Base-by-base conservation (phyloP, 2,113 vertebrate species). In the Parus major region DNA sequence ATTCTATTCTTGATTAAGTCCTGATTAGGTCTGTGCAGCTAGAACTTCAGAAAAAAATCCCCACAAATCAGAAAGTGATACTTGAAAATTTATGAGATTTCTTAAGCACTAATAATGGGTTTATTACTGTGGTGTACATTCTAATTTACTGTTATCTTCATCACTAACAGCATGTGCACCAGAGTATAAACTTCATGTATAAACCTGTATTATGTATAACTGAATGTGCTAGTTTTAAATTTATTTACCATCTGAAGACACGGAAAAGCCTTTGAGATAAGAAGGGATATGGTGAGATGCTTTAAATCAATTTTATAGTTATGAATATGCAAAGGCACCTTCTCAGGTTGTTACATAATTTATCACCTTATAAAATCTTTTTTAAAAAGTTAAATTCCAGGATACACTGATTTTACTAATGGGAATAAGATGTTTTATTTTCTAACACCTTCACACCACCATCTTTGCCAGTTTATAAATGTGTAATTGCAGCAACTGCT, bases 291-390 rank as follows among this genome's bases (percentile, higher is more conserved):
- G 23, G 31, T 35, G n/a, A 89, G 53, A 85, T 56, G 53, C 19
- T 92, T 73, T 44, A 89, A 93, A 70, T 29, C 49, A 79, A 44
- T 79, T 82, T 80, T 47, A 55, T 35, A 52, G 47, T 81, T 66
- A 93, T 71, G 56, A 91, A 86, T 92, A 94, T 49, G 44, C 35
- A 89, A 84, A 87, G 91, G 31, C 49, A 91, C 39, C 24, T 55
- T 85, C 77, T 65, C 36, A 49, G 59, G 36, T 72, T 80, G 68
- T 68, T 75, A 59, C 0, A 0, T 57, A 86, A 94, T 91, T 89
- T 84, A 94, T 53, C 56, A 71, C 17, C 23, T 84, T 63, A 71
- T 44, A 91, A 89, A 86, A 59, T 71, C 7, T 81, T 73, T 49
- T 31, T 6, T 2, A 4, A 49, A 49, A 47, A 61, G 86, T 55